A percentile compares a stretch with the other conserved stretches of the same genome.
Conservation (phyloP, 2,113 vertebrate species). For the Turnix velox region DNA sequence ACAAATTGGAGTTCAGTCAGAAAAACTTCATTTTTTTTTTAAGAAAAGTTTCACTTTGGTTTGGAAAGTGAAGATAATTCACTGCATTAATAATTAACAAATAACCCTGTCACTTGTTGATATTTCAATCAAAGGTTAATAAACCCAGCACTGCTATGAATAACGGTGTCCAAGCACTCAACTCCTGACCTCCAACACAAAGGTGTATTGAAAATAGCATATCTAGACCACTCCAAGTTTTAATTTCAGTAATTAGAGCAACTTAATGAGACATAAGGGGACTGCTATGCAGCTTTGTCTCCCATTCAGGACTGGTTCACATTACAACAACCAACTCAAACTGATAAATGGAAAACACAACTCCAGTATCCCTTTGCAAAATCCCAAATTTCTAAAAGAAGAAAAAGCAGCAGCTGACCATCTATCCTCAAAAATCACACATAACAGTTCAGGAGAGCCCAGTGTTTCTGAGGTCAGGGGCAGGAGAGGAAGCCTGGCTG, state of each 20-base stretch:
- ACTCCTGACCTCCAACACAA: background rate
- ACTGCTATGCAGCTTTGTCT: fast-evolving
- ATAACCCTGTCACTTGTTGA: background rate
- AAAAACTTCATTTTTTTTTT: background rate
- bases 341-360: background rate
- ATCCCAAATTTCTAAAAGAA: background rate
- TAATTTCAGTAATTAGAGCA: background rate
- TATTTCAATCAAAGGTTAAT: background rate
- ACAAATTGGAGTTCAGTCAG: fast-evolving
- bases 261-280: background rate
- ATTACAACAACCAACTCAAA: fast-evolving
- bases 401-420: background rate
- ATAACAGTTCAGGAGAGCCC: background rate
- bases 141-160: background rate
- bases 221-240: background rate
- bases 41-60: background rate
- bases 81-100: background rate
- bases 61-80: background rate
- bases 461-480: background rate
- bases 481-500: background rate
- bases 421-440: background rate
- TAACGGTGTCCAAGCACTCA: background rate
- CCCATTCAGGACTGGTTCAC: background rate
- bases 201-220: fast-evolving
- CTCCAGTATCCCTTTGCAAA: background rate